Conservation (phyloP, 1,140 invertebrate species). For the Hylaeus anthracinus region DNA sequence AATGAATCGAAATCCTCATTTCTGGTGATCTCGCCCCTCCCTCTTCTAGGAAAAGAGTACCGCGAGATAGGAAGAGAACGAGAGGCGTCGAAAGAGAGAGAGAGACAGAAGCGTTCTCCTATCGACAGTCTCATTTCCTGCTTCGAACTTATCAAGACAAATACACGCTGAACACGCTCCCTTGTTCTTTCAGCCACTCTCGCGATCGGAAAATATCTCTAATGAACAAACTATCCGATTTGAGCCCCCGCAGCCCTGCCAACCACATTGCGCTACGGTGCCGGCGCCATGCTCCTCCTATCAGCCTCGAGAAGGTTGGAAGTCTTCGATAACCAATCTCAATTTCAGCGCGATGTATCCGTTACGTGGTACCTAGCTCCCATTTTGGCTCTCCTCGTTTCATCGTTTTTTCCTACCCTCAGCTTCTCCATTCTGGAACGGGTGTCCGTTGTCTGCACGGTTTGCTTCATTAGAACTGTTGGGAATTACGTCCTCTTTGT, state of each 20-base stretch:
- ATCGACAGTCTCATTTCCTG: constrained; percentile 68
- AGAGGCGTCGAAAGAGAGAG: neutral
- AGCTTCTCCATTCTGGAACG: neutral
- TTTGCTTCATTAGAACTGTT: constrained; percentile 18
- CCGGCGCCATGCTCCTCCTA: constrained; percentile 24
- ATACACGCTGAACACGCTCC: constrained; percentile 57
- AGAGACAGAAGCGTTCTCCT: constrained; percentile 40
- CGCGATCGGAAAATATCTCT: constrained; percentile 61
- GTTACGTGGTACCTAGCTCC: constrained; percentile 40
- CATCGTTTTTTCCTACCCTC: neutral
- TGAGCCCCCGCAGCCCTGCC: constrained; percentile 50
- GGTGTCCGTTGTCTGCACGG: constrained; percentile 8
- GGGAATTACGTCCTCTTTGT: constrained; percentile 1
- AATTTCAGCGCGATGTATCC: constrained; percentile 63
- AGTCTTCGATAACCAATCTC: constrained; percentile 66
- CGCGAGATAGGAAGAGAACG: constrained; percentile 1
- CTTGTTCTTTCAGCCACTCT: constrained; percentile 32
- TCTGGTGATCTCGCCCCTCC: constrained; percentile 32
- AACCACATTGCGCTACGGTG: constrained; percentile 17
- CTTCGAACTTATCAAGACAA: constrained; percentile 65
- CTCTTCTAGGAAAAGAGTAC: neutral
- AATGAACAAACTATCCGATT: constrained; percentile 73
- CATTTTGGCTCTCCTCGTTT: constrained; percentile 20
- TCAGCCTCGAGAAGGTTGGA: constrained; percentile 31
- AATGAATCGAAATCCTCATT: constrained; percentile 61